Evolutionary conservation across 2,113 vertebrate genomes (phyloP).

Genomic region (Panthera tigris): DNA sequence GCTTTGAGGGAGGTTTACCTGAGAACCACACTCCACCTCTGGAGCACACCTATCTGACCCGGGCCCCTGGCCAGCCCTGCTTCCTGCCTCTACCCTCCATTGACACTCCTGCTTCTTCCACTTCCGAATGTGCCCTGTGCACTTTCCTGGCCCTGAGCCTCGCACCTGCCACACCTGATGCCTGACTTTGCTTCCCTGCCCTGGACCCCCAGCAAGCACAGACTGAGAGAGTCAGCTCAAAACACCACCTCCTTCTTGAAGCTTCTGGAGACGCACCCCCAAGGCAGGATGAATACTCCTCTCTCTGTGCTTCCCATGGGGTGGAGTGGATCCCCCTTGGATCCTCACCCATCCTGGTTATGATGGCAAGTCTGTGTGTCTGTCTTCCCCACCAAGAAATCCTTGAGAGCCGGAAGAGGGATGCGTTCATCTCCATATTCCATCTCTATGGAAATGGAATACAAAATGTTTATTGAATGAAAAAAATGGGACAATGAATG

Average conservation of each 20-base stretch:
- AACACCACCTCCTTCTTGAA: background rate
- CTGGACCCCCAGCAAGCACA: background rate
- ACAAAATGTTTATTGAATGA: background rate
- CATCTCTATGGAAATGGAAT: background rate
- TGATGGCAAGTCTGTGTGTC: background rate
- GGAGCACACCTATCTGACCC: rapidly evolving
- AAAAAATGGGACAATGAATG: too few species aligned
- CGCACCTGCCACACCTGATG: background rate
- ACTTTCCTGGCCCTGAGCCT: background rate
- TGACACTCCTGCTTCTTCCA: background rate
- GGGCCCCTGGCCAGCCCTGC: background rate
- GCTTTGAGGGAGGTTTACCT: background rate
- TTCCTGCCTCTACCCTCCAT: background rate
- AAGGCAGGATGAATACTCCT: background rate
- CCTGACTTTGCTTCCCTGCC: background rate
- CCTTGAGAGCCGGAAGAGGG: background rate
- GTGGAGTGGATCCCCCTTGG: too few species aligned
- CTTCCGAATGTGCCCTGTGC: background rate
- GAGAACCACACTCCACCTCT: too few species aligned
- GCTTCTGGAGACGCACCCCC: too few species aligned
- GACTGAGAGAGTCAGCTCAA: background rate
- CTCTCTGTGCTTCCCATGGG: background rate
- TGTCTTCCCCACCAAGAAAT: background rate
- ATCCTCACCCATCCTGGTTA: background rate
- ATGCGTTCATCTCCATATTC: background rate